Percentiles rank a stretch among this genome's conserved stretches.
Evolutionary conservation across 2,113 vertebrate genomes (phyloP).

Genomic region (Triplophysa rosa): DNA sequence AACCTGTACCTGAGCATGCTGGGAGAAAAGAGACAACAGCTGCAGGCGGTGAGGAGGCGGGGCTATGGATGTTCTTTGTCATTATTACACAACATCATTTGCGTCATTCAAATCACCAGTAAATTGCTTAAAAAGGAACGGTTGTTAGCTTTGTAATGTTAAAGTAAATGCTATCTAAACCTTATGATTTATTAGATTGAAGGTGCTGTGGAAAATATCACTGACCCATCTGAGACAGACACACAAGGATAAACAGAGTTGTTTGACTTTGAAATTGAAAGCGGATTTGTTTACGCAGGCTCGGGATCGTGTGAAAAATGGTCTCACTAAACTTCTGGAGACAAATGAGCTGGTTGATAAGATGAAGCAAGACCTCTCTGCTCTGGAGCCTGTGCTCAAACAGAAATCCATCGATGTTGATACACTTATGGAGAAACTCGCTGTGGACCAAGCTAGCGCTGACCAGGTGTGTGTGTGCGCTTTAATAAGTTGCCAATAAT

Average conservation of each 20-base stretch:
- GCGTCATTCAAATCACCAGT: too few relatives aligned
- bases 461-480: conserved; percentile 71
- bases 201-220: background rate
- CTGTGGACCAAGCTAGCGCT: conserved; percentile 79
- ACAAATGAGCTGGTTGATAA: conserved; percentile 81
- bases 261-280: conserved; percentile 6
- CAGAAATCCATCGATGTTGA: conserved; percentile 81
- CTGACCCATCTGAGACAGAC: background rate
- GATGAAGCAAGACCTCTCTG: conserved; percentile 84
- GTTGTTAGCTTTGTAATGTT: background rate
- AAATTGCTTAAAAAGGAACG: background rate
- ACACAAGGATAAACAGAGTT: background rate
- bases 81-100: background rate
- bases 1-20: conserved; percentile 84
- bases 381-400: conserved; percentile 81
- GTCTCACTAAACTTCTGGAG: conserved; percentile 81
- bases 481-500: conserved; percentile 8
- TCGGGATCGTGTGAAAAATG: conserved; percentile 81
- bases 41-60: conserved; percentile 70
- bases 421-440: conserved; percentile 80
- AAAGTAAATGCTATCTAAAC: background rate
- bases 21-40: conserved; percentile 74
- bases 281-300: conserved; percentile 67
- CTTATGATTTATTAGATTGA: background rate
- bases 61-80: background rate